A percentile compares a stretch with the other conserved stretches of the same genome.
Evolutionary conservation across 2,113 vertebrate species (phyloP).

Genomic region (Onychostoma macrolepis): DNA sequence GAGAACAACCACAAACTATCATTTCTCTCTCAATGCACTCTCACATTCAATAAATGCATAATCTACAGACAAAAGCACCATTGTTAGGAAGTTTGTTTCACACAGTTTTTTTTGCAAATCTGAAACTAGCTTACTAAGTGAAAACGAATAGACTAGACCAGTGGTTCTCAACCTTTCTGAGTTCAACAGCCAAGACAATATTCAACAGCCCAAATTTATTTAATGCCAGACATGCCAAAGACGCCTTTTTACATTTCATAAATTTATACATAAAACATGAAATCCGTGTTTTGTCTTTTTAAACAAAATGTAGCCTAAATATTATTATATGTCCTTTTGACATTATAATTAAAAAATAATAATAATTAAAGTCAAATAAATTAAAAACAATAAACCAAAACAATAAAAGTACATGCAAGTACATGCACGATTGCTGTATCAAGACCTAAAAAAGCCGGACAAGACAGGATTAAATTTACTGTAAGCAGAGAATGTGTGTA

Average conservation of each 20-base stretch:
- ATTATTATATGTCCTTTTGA: neutral
- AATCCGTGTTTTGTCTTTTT: neutral
- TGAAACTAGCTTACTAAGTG: slow-evolving; percentile 6
- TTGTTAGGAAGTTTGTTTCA: slow-evolving; percentile 25
- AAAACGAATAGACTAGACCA: neutral
- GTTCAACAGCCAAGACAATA: neutral
- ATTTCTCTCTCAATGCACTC: slow-evolving; percentile 24
- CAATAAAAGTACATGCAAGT: neutral
- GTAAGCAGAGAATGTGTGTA: neutral
- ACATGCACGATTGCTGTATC: neutral
- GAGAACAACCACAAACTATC: slow-evolving; percentile 42
- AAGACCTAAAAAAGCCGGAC: neutral
- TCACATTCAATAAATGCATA: slow-evolving; percentile 40
- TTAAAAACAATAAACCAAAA: neutral
- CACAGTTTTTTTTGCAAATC: slow-evolving; percentile 25
- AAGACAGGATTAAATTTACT: neutral
- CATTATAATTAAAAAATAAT: neutral
- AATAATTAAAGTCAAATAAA: neutral
- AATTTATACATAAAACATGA: neutral
- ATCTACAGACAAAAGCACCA: slow-evolving; percentile 34
- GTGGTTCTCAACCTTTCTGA: neutral
- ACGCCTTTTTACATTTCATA: neutral
- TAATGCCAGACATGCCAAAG: neutral
- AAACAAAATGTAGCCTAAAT: neutral
- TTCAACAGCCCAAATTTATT: neutral